These are phyloP conservation scores for Nomada lathburiana DNA, from an alignment of 2,888 invertebrate genomes.

Conservation along the genomic window DNA sequence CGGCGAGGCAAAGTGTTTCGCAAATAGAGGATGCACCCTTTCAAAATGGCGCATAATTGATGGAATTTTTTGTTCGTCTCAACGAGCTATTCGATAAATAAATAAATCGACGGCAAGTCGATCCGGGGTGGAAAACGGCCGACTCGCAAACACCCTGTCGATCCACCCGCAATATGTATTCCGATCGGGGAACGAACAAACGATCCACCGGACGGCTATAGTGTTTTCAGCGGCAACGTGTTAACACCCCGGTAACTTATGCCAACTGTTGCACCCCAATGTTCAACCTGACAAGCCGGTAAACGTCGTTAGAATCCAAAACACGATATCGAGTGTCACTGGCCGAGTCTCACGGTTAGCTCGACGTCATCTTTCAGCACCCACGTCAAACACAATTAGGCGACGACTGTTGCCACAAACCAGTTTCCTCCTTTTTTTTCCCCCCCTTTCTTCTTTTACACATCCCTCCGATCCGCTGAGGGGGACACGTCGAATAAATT, in stretches of 20 bases:
- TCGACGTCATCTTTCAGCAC: slow-evolving; percentile 66
- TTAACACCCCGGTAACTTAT: slow-evolving; percentile 55
- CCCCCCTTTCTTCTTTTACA: not conserved
- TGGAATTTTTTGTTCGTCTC: not conserved
- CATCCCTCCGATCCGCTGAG: slow-evolving; percentile 4
- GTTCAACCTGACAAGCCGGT: slow-evolving; percentile 55
- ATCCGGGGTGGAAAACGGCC: slow-evolving; percentile 14
- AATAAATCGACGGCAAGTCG: slow-evolving; percentile 16
- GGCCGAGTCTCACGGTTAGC: slow-evolving; percentile 54
- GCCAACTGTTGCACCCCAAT: slow-evolving; percentile 58
- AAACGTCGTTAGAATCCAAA: slow-evolving; percentile 62
- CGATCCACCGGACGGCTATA: slow-evolving; percentile 26
- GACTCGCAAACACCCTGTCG: slow-evolving; percentile 21
- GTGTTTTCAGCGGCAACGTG: slow-evolving; percentile 55
- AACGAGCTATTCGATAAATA: not conserved
- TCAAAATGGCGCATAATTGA: not conserved
- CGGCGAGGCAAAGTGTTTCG: not conserved
- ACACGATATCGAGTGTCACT: slow-evolving; percentile 61
- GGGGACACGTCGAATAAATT: slow-evolving; percentile 46
- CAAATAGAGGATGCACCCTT: not conserved
- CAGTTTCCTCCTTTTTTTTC: not conserved
- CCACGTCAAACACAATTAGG: slow-evolving; percentile 64
- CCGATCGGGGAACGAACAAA: slow-evolving; percentile 35
- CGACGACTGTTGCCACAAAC: slow-evolving; percentile 35
- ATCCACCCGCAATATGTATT: slow-evolving; percentile 16